Base-by-base conservation (phyloP, 2,797 vertebrate species). In the Triplophysa yarkandensis region DNA sequence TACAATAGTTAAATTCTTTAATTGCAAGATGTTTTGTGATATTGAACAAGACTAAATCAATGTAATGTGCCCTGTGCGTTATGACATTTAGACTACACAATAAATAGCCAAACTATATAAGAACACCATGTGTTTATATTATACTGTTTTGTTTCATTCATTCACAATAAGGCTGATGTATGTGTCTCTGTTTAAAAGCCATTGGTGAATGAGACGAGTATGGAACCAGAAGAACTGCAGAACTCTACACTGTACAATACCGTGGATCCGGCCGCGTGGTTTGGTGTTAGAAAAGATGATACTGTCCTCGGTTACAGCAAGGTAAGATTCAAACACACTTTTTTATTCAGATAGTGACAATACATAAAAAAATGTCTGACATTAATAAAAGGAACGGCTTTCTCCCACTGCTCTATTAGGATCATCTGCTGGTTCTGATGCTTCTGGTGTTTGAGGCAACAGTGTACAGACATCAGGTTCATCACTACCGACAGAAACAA, bases 191-290 rank as follows among this genome's bases (percentile, higher is more conserved):
- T 23, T 9, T 76, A 50, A 3, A 78, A 97, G 96, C 95, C 95
- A 28, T 71, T 89, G 0, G 64, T 50, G 30, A 98, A 98, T 32
- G 28, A 83, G 82, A 98, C 94, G 79, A 98, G 94, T 84, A 87
- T 98, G 65, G 85, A 76, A 44, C 76, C 75, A 0, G 79, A 84
- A 0, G 95, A 99, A 81, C 81, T 96, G 36, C 11, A 0, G 36
- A 90, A 90, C 83, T 98, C 97, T 0, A 82, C 89, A 0, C 89
- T 98, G 21, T 98, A 97, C 82, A 86, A 71, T 0, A 89, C 94
- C 0, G 86, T 99, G 9, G 97, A 99, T 83, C 97, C 97, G 0
- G 96, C 97, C 66, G 93, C 92, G 74, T 99, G 97, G 97, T 98
- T 98, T 5, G 97, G 97, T 14, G 93, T 99, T 71, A 91, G 91